phyloP scores from a whole-genome alignment of 2,888 invertebrate genomes.

The Bursaphelenchus okinawaensis region DNA sequence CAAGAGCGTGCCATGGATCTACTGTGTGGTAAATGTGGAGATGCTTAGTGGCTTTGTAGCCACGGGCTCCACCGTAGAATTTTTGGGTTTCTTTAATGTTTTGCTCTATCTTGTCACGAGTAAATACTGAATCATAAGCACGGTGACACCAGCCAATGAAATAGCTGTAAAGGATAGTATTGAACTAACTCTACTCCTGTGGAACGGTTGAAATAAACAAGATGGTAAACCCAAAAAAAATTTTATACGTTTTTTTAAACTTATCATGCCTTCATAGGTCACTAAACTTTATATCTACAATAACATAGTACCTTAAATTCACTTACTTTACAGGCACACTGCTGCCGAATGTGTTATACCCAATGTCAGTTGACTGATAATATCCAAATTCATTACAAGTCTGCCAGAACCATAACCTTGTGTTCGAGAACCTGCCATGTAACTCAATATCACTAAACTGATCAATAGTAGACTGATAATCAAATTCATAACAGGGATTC shows the following conservation, averaged over 20 bases:
- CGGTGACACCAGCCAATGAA: slow-evolving; percentile 2
- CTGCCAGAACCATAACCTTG: slow-evolving; percentile 21
- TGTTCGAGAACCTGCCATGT: no score
- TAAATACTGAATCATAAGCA: slow-evolving; percentile 14
- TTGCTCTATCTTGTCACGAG: not conserved
- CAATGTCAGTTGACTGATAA: slow-evolving; percentile 23
- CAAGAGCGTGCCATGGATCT: slow-evolving; percentile 28
- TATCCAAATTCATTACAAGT: slow-evolving; percentile 30
- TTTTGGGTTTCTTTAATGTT: slow-evolving; percentile 21
- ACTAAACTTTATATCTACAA: no score
- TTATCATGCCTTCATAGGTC: no score
- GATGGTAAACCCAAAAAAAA: not conserved
- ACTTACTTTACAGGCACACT: slow-evolving; percentile 15
- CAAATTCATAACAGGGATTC: no score
- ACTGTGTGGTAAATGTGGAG: slow-evolving; percentile 21
- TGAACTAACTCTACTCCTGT: not conserved
- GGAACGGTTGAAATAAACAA: not conserved
- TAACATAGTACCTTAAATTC: not conserved
- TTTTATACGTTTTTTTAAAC: not conserved
- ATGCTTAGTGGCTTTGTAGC: slow-evolving; percentile 22
- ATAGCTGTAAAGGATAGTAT: slow-evolving; percentile 6
- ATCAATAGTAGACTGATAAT: no score
- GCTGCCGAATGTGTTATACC: slow-evolving; percentile 7
- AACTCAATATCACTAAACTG: no score
- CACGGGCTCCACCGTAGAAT: slow-evolving; percentile 17